A percentile compares a stretch with the other conserved stretches of the same genome.
These are phyloP conservation scores for Trissonchulus latispiculum DNA, from an alignment of 2,888 invertebrate species.

Conservation along the genomic window DNA sequence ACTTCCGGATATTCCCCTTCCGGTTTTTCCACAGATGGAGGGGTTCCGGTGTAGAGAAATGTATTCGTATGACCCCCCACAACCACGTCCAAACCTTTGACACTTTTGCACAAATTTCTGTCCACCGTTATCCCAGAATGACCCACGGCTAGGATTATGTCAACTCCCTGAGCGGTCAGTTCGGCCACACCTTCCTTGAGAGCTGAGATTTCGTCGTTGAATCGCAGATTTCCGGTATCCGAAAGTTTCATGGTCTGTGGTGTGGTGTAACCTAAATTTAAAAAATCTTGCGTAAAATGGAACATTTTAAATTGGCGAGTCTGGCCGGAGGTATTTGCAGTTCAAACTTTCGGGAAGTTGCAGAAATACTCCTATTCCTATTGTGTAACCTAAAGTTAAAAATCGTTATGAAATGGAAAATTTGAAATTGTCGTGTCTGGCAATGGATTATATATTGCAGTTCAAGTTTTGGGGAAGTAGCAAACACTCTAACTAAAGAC, in stretches of 20 bases:
- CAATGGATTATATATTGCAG: too few species aligned
- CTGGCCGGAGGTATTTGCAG: too few species aligned
- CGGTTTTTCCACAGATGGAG: conserved; percentile 12
- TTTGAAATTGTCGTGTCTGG: too few species aligned
- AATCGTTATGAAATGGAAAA: neutral
- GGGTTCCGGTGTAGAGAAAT: conserved; percentile 65
- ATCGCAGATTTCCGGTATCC: neutral
- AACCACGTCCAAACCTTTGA: conserved; percentile 70
- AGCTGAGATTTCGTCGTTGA: conserved; percentile 21
- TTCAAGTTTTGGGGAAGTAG: too few species aligned
- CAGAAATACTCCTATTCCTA: too few species aligned
- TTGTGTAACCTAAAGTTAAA: neutral
- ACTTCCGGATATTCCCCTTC: conserved; percentile 4
- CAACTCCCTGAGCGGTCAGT: conserved; percentile 53
- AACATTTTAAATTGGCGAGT: too few species aligned
- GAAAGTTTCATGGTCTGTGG: neutral
- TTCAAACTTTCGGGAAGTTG: neutral
- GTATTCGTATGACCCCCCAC: conserved; percentile 85
- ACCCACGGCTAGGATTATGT: conserved; percentile 74
- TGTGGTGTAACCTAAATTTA: neutral
- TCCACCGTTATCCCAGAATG: conserved; percentile 74
- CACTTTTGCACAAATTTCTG: conserved; percentile 61
- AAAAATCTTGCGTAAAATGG: too few species aligned
- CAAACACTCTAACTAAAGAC: too few species aligned
- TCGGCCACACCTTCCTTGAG: conserved; percentile 33